Evolutionary conservation across 2,888 invertebrate genomes (phyloP).

Genomic region (Chelonus formosanus): DNA sequence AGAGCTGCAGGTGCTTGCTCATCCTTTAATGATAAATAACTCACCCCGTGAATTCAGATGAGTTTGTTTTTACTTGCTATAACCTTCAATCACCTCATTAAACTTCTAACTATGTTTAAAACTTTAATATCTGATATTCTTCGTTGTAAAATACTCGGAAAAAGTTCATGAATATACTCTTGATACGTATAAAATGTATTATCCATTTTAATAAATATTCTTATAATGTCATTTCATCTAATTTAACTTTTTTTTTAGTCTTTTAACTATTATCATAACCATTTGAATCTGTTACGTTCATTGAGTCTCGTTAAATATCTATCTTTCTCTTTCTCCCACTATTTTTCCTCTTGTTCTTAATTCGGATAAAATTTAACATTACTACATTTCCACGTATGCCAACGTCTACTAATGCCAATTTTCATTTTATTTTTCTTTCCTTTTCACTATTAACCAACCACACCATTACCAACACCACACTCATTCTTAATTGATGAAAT

Average conservation of each 20-base stretch:
- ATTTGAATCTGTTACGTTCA: constrained; percentile 60
- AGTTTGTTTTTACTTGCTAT: constrained; percentile 40
- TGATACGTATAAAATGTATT: too few species aligned
- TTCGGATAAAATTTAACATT: constrained; percentile 40
- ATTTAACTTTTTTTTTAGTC: constrained; percentile 43
- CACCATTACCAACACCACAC: background rate
- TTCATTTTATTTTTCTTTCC: constrained; percentile 9
- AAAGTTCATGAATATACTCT: too few species aligned
- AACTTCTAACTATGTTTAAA: constrained; percentile 16
- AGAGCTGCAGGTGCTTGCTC: constrained; percentile 4
- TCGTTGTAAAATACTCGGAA: background rate
- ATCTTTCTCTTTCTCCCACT: constrained; percentile 20
- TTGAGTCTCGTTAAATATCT: constrained; percentile 33
- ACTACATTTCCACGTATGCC: background rate
- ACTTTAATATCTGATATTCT: constrained; percentile 12
- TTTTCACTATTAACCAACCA: constrained; percentile 1
- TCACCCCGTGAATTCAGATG: constrained; percentile 28
- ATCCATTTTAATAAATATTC: too few species aligned
- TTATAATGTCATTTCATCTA: too few species aligned
- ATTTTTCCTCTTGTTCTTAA: constrained; percentile 37
- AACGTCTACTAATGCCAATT: constrained; percentile 10
- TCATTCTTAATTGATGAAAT: background rate
- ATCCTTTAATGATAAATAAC: constrained; percentile 26
- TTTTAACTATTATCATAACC: constrained; percentile 54
- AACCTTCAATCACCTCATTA: constrained; percentile 12